Evolutionary conservation across 2,797 vertebrate genomes (phyloP).

Genomic region (Nyctibius grandis): DNA sequence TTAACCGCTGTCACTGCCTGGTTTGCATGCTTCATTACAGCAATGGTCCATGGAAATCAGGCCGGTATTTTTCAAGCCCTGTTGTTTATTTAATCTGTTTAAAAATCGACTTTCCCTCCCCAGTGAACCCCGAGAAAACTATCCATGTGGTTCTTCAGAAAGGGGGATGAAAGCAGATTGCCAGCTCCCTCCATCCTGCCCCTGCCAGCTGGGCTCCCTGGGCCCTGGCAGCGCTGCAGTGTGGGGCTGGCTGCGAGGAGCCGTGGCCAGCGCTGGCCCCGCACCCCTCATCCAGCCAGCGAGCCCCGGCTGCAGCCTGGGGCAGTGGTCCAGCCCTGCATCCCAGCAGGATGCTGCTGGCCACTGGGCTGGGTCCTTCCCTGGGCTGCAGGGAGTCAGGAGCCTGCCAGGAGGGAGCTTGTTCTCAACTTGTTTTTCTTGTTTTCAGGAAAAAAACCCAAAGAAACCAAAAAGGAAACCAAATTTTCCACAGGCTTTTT

Average conservation of each 20-base stretch:
- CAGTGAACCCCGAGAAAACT: background rate
- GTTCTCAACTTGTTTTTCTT: background rate
- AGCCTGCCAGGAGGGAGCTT: background rate
- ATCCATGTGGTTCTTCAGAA: background rate
- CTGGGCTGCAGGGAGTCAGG: background rate
- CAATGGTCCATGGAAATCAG: background rate
- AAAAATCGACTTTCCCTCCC: background rate
- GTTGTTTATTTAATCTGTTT: conserved; percentile 1
- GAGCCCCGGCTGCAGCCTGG: background rate
- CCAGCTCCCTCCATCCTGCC: background rate
- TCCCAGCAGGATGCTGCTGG: background rate
- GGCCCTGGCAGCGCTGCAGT: accelerated
- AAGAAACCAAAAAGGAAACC: background rate
- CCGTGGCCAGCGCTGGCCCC: accelerated
- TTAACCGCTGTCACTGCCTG: background rate
- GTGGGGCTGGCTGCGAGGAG: accelerated
- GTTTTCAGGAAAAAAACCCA: background rate
- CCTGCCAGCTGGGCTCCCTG: accelerated
- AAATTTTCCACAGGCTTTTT: background rate
- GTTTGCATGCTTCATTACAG: background rate
- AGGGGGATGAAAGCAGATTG: background rate
- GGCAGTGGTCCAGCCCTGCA: background rate
- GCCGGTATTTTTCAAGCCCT: background rate
- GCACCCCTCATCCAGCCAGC: background rate
- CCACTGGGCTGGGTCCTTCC: background rate